Base-by-base conservation (phyloP, 2,888 invertebrate genomes). In the Neoaliturus tenellus region DNA sequence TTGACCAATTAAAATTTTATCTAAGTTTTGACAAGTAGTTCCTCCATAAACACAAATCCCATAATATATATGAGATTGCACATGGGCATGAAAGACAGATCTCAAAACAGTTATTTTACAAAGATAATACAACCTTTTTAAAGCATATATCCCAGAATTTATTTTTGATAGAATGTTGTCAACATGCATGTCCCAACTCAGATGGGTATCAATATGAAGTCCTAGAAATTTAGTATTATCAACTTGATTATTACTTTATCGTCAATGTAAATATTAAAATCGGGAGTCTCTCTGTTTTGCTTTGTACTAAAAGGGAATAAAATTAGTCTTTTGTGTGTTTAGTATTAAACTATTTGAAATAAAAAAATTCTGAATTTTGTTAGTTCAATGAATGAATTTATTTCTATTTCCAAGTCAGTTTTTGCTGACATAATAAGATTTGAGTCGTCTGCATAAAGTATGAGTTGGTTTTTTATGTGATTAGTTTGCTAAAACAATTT, bases 391-490 rank as follows among this genome's bases (percentile, higher is more conserved):
- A 41, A 39, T 5, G 71, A 35, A 23, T 8, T n/a, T n/a, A n/a
- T 39, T 41, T 71, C 39, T 20, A 71, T 39, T 71, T 71, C 71
- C 1, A 71, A 12, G 35, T 23, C 20, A 35, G 39, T 41, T 20
- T 71, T 71, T 39, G 71, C 71, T 3, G 71, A 71, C 41, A 71
- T 71, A 4, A 71, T 71, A 1, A 71, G 71, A 35, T 71, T 71
- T 3, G 71, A 39, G 39, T 41, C 71, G 41, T 71, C 71, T 41
- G 71, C 71, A 39, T 71, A 71, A n/a, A 71, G 71, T 23, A 12
- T 35, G n/a, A 71, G 6, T n/a, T 71, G 4, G 41, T 3, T 71
- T 71, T 71, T 71, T 35, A 71, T 5, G 12, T 71, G n/a, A n/a
- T 39, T 39, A 39, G 41, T 39, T 39, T 71, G 23, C 39, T 71